A percentile compares a stretch with the other conserved stretches of the same genome.
These are phyloP conservation scores for Galagoides demidoff DNA, from an alignment of 2,797 vertebrate species.

Conservation along the genomic window DNA sequence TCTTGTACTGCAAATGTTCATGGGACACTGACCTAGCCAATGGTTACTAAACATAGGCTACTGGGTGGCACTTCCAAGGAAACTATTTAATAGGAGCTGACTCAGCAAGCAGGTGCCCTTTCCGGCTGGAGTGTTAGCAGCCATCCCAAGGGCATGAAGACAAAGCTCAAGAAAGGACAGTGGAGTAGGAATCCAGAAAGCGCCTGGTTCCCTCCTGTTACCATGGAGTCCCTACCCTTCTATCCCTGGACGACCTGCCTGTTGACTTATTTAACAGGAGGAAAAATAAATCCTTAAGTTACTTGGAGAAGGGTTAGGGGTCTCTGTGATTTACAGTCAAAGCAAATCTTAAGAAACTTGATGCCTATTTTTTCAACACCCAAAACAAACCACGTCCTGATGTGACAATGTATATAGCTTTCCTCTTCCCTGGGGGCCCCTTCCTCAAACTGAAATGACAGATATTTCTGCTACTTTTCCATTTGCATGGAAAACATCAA, in stretches of 20 bases:
- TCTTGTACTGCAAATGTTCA: not conserved
- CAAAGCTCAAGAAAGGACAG: not conserved
- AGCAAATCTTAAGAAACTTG: not conserved
- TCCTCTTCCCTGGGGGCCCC: not conserved
- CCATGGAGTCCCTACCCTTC: not conserved
- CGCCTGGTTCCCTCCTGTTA: not conserved
- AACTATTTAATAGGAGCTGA: not conserved
- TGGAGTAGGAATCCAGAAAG: not conserved
- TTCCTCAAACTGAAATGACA: constrained; percentile 14
- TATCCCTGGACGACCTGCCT: not conserved
- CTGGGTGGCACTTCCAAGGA: not conserved
- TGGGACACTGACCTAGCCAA: not conserved
- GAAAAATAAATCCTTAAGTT: not conserved
- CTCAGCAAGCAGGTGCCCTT: not conserved
- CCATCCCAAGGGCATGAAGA: not conserved
- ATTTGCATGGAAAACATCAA: constrained; percentile 34
- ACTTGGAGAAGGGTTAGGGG: not conserved
- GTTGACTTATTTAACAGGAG: not conserved
- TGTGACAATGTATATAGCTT: not conserved
- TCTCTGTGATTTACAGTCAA: constrained; percentile 8
- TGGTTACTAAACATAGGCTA: not conserved
- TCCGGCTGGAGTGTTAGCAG: not conserved
- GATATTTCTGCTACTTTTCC: constrained; percentile 39
- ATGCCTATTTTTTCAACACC: not conserved
- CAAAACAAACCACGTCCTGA: not conserved